These are phyloP conservation scores for Agrypnus murinus DNA, from an alignment of 2,888 invertebrate species.

Conservation along the genomic window DNA sequence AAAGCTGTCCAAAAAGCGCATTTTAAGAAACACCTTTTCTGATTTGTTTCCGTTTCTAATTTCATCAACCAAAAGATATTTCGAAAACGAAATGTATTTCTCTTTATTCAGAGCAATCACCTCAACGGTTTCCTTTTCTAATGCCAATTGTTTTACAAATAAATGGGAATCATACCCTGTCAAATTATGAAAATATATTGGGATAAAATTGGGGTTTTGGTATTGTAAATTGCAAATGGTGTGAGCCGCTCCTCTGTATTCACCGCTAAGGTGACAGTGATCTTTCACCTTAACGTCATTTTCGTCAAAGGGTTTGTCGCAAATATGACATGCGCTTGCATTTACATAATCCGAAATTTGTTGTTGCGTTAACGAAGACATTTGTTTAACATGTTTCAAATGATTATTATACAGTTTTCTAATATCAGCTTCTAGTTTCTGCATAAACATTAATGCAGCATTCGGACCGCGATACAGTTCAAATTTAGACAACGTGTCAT, in stretches of 20 bases:
- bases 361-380: background rate
- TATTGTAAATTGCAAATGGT: background rate
- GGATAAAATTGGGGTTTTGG: background rate
- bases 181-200: no score
- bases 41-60: conserved; percentile 47
- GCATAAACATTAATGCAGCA: background rate
- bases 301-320: background rate
- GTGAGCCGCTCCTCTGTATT: background rate
- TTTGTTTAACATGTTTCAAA: background rate
- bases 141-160: background rate
- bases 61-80: conserved; percentile 44
- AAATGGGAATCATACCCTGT: background rate
- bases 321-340: no score
- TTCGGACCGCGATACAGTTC: conserved; percentile 32
- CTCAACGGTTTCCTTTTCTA: background rate
- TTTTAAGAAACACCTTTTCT: background rate
- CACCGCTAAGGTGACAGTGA: no score
- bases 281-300: no score
- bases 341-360: no score
- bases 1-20: conserved; percentile 7
- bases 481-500: conserved; percentile 36
- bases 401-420: background rate
- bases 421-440: background rate
- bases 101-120: background rate
- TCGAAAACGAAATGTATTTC: background rate